These are phyloP conservation scores for Cyrtodaria siliqua DNA, from an alignment of 2,888 invertebrate genomes.

Conservation along the genomic window DNA sequence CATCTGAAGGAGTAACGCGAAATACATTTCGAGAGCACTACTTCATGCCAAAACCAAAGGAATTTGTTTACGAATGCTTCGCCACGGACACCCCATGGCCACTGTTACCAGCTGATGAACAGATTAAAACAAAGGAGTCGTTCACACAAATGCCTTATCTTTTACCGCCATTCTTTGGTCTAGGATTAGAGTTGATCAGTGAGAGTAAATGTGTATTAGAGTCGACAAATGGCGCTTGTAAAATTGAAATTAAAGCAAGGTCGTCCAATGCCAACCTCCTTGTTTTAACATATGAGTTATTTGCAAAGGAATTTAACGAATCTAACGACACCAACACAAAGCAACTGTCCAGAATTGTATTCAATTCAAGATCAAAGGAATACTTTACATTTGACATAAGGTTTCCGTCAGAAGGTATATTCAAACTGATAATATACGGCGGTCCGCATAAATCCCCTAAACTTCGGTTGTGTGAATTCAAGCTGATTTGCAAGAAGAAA, in stretches of 20 bases:
- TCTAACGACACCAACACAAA: background rate
- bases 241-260: conserved; percentile 9
- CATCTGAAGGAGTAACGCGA: conserved; percentile 11
- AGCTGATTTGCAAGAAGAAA: conserved; percentile 3
- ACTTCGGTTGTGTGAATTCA: conserved; percentile 18
- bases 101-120: conserved; percentile 32
- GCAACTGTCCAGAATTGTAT: conserved; percentile 25
- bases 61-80: conserved; percentile 46
- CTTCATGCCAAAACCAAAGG: conserved; percentile 58
- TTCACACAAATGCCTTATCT: conserved; percentile 3
- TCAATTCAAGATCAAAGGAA: conserved; percentile 51
- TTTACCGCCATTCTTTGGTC: conserved; percentile 50
- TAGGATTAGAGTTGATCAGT: conserved; percentile 37
- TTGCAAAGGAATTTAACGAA: background rate
- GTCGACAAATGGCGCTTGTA: conserved; percentile 23
- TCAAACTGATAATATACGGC: conserved; percentile 35
- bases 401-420: conserved; percentile 44
- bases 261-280: background rate
- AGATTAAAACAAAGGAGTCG: conserved; percentile 19
- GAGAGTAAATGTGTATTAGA: conserved; percentile 25
- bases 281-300: background rate
- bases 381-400: conserved; percentile 44
- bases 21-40: conserved; percentile 38
- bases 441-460: conserved; percentile 14
- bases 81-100: conserved; percentile 45